Evolutionary conservation across 1,140 invertebrate species (phyloP).

Genomic region (Trachymyrmex septentrionalis): DNA sequence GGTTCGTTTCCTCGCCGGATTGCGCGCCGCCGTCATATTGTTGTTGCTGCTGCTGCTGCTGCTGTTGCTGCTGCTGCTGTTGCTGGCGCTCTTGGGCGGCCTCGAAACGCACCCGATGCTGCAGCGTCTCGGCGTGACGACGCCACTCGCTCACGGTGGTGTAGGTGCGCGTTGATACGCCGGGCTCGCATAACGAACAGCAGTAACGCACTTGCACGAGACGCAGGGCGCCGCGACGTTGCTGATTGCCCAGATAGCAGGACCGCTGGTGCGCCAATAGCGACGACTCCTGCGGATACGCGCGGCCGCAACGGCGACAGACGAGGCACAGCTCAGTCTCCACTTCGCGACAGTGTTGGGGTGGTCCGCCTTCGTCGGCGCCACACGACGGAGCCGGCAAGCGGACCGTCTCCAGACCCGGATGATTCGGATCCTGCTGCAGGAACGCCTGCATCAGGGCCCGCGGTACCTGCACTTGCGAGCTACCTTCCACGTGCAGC

Average conservation of each 20-base stretch:
- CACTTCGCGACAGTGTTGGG: conserved; percentile 87
- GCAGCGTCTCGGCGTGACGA: conserved; percentile 89
- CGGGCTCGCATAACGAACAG: conserved; percentile 89
- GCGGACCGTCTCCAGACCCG: conserved; percentile 89
- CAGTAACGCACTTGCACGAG: conserved; percentile 91
- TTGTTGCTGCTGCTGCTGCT: not conserved
- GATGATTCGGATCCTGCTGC: conserved; percentile 89
- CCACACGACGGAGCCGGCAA: conserved; percentile 82
- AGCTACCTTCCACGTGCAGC: conserved; percentile 85
- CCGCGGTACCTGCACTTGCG: conserved; percentile 89
- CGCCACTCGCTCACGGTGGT: conserved; percentile 88
- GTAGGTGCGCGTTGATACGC: conserved; percentile 87
- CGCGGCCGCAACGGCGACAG: conserved; percentile 94
- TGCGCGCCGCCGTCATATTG: conserved; percentile 76
- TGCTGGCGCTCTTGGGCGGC: conserved; percentile 73
- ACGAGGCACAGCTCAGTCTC: conserved; percentile 94
- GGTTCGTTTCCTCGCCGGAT: conserved; percentile 83
- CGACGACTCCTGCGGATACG: conserved; percentile 92
- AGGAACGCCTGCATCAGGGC: conserved; percentile 89
- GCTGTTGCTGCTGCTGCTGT: conserved; percentile 76
- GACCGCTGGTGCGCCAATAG: conserved; percentile 91
- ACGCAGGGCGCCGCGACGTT: conserved; percentile 89
- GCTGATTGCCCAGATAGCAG: conserved; percentile 89
- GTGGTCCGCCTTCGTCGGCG: conserved; percentile 84
- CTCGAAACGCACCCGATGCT: conserved; percentile 85